phyloP scores from a whole-genome alignment of 1,140 invertebrate species.

The Drosophila elegans region DNA sequence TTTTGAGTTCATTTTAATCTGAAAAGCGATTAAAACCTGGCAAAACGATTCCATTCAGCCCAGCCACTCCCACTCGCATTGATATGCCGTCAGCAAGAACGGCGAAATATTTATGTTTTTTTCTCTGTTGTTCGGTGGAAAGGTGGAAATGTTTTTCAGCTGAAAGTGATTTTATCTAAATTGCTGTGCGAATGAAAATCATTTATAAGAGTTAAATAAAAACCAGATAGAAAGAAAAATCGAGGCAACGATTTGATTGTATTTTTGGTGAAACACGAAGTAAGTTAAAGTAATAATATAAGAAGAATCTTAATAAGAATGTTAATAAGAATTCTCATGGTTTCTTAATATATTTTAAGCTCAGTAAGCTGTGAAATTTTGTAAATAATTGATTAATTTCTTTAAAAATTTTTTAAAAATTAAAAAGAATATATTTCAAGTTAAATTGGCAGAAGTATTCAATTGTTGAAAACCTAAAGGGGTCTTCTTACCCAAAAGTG shows the following conservation, averaged over 20 bases:
- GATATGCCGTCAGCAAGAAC: slow-evolving; percentile 13
- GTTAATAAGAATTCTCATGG: neutral
- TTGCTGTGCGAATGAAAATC: slow-evolving; percentile 59
- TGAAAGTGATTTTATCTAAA: slow-evolving; percentile 63
- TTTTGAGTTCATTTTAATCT: slow-evolving; percentile 35
- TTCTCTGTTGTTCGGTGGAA: slow-evolving; percentile 9
- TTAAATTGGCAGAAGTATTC: too few species aligned
- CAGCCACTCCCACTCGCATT: neutral
- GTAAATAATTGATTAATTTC: too few species aligned
- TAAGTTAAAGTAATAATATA: slow-evolving; percentile 14
- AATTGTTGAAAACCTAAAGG: too few species aligned
- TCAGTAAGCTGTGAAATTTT: too few species aligned
- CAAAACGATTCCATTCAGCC: slow-evolving; percentile 13
- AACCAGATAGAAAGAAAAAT: slow-evolving; percentile 46
- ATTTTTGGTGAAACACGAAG: slow-evolving; percentile 1
- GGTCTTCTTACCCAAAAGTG: too few species aligned
- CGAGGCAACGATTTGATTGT: slow-evolving; percentile 25
- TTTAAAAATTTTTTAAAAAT: too few species aligned
- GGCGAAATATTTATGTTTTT: slow-evolving; percentile 32
- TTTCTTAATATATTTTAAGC: too few species aligned
- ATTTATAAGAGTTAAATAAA: slow-evolving; percentile 57
- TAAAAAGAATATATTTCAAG: too few species aligned
- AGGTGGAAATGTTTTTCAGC: slow-evolving; percentile 17
- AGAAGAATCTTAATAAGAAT: neutral
- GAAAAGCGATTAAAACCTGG: slow-evolving; percentile 54